phyloP scores from a whole-genome alignment of 2,888 invertebrate species.

The Ectobius pallidus region DNA sequence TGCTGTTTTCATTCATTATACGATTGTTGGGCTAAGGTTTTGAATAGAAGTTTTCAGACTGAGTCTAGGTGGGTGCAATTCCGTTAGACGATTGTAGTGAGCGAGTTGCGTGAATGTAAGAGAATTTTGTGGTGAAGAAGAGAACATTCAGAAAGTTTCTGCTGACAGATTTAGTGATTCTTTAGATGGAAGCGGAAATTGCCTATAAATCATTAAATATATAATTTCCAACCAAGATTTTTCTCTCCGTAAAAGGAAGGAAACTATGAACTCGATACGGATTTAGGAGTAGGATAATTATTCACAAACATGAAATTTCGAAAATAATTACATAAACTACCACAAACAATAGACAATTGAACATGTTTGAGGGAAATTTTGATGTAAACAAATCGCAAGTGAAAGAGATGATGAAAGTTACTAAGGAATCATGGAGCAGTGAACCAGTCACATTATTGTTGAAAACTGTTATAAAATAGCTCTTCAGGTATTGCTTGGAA shows the following conservation, averaged over 20 bases:
- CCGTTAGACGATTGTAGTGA: background rate
- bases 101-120: background rate
- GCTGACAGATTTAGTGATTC: slow-evolving; percentile 7
- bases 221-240: background rate
- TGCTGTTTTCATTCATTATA: too few relatives aligned
- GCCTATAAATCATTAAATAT: background rate
- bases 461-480: background rate
- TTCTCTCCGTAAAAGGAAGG: background rate
- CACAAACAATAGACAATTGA: background rate
- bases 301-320: background rate
- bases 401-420: too few relatives aligned
- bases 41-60: too few relatives aligned
- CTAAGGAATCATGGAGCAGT: background rate
- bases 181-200: background rate
- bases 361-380: too few relatives aligned
- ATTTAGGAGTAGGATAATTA: background rate
- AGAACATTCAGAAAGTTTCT: background rate
- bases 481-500: background rate
- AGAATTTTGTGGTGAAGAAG: background rate
- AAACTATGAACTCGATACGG: background rate
- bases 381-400: too few relatives aligned
- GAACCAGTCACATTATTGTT: background rate
- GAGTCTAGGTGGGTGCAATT: too few relatives aligned
- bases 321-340: background rate
- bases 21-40: too few relatives aligned